Evolutionary conservation across 2,113 vertebrate genomes (phyloP).

Genomic region (Panthera leo): DNA sequence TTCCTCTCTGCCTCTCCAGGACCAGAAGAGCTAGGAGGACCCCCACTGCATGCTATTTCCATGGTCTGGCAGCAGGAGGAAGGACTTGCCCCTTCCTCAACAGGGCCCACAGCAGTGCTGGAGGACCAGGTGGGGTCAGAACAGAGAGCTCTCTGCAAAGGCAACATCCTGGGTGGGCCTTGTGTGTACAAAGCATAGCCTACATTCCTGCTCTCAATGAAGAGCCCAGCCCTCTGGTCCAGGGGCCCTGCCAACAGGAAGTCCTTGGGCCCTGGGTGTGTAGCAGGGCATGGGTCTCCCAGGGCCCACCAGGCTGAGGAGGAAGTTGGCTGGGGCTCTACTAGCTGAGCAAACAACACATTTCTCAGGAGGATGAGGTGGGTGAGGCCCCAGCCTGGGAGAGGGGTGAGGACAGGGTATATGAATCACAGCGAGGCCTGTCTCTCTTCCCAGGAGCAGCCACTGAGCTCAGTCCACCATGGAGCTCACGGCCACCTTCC

Average conservation of each 20-base stretch:
- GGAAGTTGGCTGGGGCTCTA: conserved; percentile 42
- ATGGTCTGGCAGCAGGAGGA: not conserved
- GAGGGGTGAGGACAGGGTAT: not conserved
- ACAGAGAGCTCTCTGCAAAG: not conserved
- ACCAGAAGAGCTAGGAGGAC: not conserved
- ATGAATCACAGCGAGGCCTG: not conserved
- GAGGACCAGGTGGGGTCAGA: not conserved
- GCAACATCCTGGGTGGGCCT: not conserved
- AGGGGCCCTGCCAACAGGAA: conserved; percentile 70
- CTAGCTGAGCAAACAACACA: conserved; percentile 50
- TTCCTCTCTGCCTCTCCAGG: not conserved
- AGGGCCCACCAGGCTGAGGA: not conserved
- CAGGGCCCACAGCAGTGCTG: not conserved
- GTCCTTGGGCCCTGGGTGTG: not conserved
- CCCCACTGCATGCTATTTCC: not conserved
- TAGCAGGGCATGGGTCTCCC: not conserved
- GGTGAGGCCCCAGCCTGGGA: not conserved
- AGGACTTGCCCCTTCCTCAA: not conserved
- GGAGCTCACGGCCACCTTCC: not conserved
- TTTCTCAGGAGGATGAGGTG: not conserved
- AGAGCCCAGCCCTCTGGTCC: not conserved
- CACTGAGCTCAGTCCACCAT: not conserved
- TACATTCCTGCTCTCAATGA: not conserved
- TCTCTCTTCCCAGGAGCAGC: not conserved
- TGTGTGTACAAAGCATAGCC: not conserved